Conservation (phyloP, 2,797 vertebrate species). For the Meriones psammophilus region DNA sequence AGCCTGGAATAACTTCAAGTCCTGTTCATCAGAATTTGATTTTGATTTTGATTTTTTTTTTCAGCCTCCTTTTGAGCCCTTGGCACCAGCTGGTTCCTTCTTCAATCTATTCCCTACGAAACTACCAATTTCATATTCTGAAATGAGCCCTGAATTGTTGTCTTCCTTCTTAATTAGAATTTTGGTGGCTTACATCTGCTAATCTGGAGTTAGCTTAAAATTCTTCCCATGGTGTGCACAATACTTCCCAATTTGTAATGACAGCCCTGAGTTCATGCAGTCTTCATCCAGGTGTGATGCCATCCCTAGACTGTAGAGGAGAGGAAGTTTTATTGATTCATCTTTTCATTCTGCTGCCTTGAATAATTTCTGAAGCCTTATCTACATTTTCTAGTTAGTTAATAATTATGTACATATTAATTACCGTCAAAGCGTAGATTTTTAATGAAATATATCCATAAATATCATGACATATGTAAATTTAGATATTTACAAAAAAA, state of each 20-base stretch:
- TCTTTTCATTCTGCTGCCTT: not conserved
- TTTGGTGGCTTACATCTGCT: not conserved
- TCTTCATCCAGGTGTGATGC: constrained; percentile 14
- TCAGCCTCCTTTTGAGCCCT: not conserved
- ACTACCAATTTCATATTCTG: not conserved
- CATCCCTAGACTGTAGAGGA: not conserved
- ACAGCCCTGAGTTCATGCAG: not conserved
- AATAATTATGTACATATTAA: not conserved
- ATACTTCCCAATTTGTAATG: not conserved
- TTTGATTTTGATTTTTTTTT: not conserved
- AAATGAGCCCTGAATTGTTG: constrained; percentile 8
- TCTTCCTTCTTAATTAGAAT: constrained; percentile 50
- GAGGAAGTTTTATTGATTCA: not conserved
- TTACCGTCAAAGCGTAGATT: not conserved
- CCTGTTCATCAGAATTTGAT: not conserved
- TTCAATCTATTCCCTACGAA: not conserved
- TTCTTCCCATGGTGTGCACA: not conserved
- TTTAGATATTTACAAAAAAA: not conserved
- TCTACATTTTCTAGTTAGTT: not conserved
- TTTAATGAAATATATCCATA: constrained; percentile 1
- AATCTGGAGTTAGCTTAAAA: not conserved
- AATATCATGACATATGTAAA: constrained; percentile 9
- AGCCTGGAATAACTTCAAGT: not conserved
- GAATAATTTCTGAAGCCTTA: not conserved
- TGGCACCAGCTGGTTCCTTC: not conserved